A percentile compares a stretch with the other conserved stretches of the same genome.
These are phyloP conservation scores for Zaprionus gabonicus DNA, from an alignment of 1,140 invertebrate genomes.

Conservation along the genomic window DNA sequence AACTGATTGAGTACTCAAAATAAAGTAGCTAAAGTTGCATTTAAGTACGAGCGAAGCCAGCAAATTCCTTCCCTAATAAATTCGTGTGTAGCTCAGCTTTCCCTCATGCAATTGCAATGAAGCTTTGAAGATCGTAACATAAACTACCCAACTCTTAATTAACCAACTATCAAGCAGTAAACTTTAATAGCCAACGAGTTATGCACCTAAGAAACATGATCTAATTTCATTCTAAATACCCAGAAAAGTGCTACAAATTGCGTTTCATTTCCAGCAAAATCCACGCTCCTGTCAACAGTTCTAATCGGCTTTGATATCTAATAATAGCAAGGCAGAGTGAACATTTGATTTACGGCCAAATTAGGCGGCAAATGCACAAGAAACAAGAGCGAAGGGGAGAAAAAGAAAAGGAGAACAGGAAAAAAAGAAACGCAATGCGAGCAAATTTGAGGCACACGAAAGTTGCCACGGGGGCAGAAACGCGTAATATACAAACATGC, in stretches of 20 bases:
- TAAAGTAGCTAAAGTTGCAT: too few species aligned
- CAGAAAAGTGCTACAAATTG: background rate
- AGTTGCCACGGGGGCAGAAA: background rate
- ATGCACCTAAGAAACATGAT: background rate
- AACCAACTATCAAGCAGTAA: background rate
- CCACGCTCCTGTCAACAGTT: background rate
- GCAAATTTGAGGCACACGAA: background rate
- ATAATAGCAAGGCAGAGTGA: background rate
- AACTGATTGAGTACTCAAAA: too few species aligned
- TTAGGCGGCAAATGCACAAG: slow-evolving; percentile 1
- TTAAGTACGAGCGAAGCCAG: too few species aligned
- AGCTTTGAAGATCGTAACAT: background rate
- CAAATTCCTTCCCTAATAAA: too few species aligned
- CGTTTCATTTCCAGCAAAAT: background rate
- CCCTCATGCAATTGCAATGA: background rate
- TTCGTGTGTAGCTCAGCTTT: background rate
- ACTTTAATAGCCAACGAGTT: background rate
- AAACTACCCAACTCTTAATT: background rate
- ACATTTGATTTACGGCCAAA: slow-evolving; percentile 11
- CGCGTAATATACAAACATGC: background rate
- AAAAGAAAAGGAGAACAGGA: background rate
- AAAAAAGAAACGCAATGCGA: background rate
- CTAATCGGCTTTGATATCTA: slow-evolving; percentile 5
- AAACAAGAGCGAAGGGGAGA: background rate
- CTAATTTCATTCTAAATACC: background rate